Conservation (phyloP, 2,888 invertebrate genomes). For the Gonocerus acuteangulatus region DNA sequence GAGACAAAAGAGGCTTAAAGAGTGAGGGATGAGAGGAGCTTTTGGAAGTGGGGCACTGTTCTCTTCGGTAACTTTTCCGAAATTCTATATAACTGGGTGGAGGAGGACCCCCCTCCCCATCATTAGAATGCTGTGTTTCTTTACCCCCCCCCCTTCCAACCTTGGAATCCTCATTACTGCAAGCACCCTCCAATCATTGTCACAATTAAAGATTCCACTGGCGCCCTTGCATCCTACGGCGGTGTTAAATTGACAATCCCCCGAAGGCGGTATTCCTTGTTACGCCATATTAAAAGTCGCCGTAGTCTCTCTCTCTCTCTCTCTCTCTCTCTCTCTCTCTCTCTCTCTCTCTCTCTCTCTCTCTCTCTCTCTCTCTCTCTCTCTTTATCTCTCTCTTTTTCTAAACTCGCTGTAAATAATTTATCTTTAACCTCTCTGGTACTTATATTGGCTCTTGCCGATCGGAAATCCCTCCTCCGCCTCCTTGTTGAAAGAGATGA, state of each 20-base stretch:
- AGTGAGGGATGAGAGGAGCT: background rate
- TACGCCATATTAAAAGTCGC: no score
- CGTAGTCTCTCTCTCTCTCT: background rate
- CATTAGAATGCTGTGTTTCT: constrained; percentile 1
- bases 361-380: background rate
- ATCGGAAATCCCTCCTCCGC: no score
- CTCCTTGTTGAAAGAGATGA: no score
- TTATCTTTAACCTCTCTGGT: no score
- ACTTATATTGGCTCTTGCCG: no score
- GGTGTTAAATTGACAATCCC: no score
- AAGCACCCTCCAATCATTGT: constrained; percentile 6
- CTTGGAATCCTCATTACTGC: background rate
- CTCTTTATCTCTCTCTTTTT: background rate
- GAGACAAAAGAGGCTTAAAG: background rate
- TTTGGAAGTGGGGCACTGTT: no score
- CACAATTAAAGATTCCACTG: constrained; percentile 1
- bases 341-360: background rate
- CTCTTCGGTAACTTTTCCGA: no score
- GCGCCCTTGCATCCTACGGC: background rate
- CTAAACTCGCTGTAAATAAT: no score
- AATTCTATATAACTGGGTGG: no score
- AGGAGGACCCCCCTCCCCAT: background rate
- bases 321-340: background rate
- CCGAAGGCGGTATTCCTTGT: no score
- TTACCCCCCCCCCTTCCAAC: background rate